Percentiles rank a stretch among this genome's conserved stretches.
These are phyloP conservation scores for Stenodema calcarata DNA, from an alignment of 2,888 invertebrate species.

Conservation along the genomic window DNA sequence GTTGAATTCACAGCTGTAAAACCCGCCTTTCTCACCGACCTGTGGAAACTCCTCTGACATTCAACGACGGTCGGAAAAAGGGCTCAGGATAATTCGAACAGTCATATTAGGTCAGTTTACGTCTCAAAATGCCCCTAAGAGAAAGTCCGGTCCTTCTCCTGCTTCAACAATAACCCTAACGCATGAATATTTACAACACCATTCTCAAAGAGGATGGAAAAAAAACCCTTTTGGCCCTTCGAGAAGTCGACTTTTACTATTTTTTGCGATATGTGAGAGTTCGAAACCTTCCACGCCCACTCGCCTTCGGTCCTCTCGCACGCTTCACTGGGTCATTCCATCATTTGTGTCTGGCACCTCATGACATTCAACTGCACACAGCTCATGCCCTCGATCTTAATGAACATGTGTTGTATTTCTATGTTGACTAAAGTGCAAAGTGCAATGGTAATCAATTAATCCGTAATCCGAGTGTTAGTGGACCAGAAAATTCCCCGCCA, in stretches of 20 bases:
- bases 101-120: slow-evolving; percentile 17
- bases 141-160: neutral
- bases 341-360: neutral
- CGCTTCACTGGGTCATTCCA: neutral
- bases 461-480: too few species aligned
- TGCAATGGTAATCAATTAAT: too few species aligned
- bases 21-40: neutral
- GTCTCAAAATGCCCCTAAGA: neutral
- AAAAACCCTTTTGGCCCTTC: neutral
- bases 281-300: neutral
- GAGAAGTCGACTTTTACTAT: neutral
- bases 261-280: slow-evolving; percentile 13
- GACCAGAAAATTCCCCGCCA: too few species aligned
- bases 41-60: neutral
- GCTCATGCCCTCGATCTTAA: too few species aligned
- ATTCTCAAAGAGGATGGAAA: neutral
- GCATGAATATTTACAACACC: slow-evolving; percentile 18
- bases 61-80: neutral
- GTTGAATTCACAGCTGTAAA: neutral
- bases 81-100: neutral
- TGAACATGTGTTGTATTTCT: too few species aligned
- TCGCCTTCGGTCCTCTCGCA: neutral
- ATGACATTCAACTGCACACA: neutral
- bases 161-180: neutral
- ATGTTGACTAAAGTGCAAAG: too few species aligned